phyloP scores from a whole-genome alignment of 2,797 vertebrate species.

The Echiichthys vipera region DNA sequence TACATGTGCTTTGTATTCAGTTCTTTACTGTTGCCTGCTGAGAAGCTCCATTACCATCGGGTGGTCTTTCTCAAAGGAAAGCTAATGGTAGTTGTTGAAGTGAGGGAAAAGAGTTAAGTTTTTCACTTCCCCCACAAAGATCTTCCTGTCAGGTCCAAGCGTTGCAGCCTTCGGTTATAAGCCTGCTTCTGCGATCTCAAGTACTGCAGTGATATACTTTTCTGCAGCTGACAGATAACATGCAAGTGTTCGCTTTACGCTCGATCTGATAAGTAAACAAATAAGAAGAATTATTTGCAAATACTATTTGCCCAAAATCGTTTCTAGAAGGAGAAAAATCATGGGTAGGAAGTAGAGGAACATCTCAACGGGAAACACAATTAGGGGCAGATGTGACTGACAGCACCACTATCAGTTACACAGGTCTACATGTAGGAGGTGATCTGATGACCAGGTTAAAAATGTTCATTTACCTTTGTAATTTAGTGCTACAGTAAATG shows the following conservation, averaged over 20 bases:
- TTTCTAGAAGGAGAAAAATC: constrained; percentile 41
- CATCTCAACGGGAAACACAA: constrained; percentile 63
- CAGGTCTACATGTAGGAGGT: constrained; percentile 56
- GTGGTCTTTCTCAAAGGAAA: constrained; percentile 63
- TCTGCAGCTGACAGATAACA: constrained; percentile 29
- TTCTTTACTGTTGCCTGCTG: constrained; percentile 55
- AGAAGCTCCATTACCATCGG: constrained; percentile 61
- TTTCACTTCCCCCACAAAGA: constrained; percentile 53
- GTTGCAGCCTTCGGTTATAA: constrained; percentile 31
- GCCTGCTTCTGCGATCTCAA: constrained; percentile 17
- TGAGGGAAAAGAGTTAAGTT: constrained; percentile 52
- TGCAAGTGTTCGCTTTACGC: constrained; percentile 23
- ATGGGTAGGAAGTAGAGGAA: constrained; percentile 43
- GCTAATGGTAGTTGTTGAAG: constrained; percentile 56
- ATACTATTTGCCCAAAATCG: constrained; percentile 56
- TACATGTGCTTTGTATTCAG: constrained; percentile 57
- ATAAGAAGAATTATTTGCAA: constrained; percentile 70
- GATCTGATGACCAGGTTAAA: constrained; percentile 65
- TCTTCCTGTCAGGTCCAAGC: constrained; percentile 45
- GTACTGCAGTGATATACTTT: constrained; percentile 11
- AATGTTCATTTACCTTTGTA: constrained; percentile 76
- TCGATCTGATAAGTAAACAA: constrained; percentile 18
- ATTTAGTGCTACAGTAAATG: constrained; percentile 79
- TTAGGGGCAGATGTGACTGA: constrained; percentile 62
- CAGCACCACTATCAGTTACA: constrained; percentile 52